Evolutionary conservation across 2,888 invertebrate genomes (phyloP), one percentile per base, ranked within the genome.

Genomic region (Philereme transversata): DNA sequence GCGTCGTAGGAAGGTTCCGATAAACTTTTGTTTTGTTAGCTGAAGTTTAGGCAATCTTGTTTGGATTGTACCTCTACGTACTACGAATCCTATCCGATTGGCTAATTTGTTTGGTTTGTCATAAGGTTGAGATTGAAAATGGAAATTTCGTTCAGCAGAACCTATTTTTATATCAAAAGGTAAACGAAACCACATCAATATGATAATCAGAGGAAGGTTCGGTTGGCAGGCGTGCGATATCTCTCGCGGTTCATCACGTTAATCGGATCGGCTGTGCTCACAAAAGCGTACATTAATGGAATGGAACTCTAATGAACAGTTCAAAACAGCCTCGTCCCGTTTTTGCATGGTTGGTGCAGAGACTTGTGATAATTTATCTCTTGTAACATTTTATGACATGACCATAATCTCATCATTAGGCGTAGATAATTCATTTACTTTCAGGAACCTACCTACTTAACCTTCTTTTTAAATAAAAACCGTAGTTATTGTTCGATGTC

Each of bases 211-310:
- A 8, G 44, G 49, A 44, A 50, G 55, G 44, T 51, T 50, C 49
- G 10, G 45, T 36, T 50, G 60, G 67, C 60, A 68, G 59, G 51
- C 64, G 62, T 38, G 60, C 57, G 68, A 68, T 67, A 68, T 67
- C 59, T 50, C 57, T 50, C 36, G 52, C 48, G 62, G 52, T 58
- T 62, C 57, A 62, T 62, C 60, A 58, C 56, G 60, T 63, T 65
- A 58, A 65, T 65, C 66, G 61, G 65, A 67, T 71, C 66, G 69
- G 67, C 33, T 40, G 47, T 74, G 70, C 65, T 72, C 69, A 73
- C 72, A 73, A 76, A 70, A 72, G 70, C 74, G 66, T 75, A 73
- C 72, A 76, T 80, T 79, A 83, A 77, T 79, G 72, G 71, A 76
- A 74, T 73, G 67, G 68, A 70, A 69, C 67, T 76, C 67, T 71